Evolutionary conservation across 1,140 invertebrate genomes (phyloP).

Genomic region (Drosophila mojavensis): DNA sequence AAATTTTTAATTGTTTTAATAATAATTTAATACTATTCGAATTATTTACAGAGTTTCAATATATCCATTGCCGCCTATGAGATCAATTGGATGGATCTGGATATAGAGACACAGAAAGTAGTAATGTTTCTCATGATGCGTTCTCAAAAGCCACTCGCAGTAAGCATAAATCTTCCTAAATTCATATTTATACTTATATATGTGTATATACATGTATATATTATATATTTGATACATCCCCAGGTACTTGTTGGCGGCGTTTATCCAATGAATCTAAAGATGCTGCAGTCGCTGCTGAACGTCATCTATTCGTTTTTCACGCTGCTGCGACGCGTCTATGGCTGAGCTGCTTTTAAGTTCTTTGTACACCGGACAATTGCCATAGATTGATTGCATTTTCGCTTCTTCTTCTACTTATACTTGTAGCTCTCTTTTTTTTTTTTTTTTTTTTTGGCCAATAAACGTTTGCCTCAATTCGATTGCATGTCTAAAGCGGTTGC

Average conservation of each 20-base stretch:
- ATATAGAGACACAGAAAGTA: conserved; percentile 66
- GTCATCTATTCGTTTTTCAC: conserved; percentile 72
- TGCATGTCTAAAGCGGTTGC: conserved; percentile 32
- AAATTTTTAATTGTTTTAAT: background rate
- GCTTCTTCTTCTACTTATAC: too few relatives aligned
- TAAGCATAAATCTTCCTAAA: conserved; percentile 16
- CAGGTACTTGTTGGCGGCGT: conserved; percentile 70
- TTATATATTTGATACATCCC: conserved; percentile 6
- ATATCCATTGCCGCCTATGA: conserved; percentile 75
- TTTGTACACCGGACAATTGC: conserved; percentile 36
- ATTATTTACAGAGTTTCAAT: conserved; percentile 53
- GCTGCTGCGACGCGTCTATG: conserved; percentile 62
- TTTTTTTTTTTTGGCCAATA: conserved; percentile 27
- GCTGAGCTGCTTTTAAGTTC: conserved; percentile 34
- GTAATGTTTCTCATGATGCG: conserved; percentile 73
- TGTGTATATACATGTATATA: conserved; percentile 4
- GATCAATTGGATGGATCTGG: conserved; percentile 71
- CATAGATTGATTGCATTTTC: conserved; percentile 73
- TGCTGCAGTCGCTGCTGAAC: conserved; percentile 67
- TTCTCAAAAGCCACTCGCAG: conserved; percentile 72
- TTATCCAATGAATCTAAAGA: conserved; percentile 72
- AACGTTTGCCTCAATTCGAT: conserved; percentile 48
- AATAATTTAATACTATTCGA: too few relatives aligned
- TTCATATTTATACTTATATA: background rate
- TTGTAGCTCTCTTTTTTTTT: background rate